These are phyloP conservation scores for Phengaris arion DNA, from an alignment of 2,888 invertebrate species.

Conservation along the genomic window DNA sequence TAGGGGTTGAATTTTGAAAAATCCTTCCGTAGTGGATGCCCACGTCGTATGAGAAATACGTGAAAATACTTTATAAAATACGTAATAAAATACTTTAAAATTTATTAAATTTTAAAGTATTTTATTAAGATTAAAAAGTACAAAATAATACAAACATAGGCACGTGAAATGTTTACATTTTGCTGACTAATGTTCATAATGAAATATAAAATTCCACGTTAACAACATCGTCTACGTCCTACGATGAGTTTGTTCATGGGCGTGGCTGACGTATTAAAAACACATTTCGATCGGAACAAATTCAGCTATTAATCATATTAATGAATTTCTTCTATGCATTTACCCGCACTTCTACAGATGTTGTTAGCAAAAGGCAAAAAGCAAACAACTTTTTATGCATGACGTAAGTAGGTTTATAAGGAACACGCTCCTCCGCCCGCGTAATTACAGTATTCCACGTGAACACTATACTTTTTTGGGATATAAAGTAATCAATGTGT, in stretches of 20 bases:
- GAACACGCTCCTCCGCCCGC: no score
- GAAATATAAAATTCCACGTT: not conserved
- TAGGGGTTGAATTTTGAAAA: no score
- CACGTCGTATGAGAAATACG: no score
- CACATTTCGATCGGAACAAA: constrained; percentile 13
- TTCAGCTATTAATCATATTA: constrained; percentile 33
- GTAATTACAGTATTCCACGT: no score
- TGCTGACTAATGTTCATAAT: constrained; percentile 1
- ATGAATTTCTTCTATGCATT: constrained; percentile 32
- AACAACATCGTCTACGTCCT: not conserved
- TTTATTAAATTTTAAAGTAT: not conserved
- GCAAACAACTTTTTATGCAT: not conserved
- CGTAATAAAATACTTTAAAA: no score
- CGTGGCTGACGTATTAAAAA: constrained; percentile 30
- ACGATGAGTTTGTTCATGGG: constrained; percentile 16
- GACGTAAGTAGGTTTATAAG: no score
- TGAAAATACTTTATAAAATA: no score
- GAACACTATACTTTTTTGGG: no score
- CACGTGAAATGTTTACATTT: not conserved
- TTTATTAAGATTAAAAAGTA: not conserved
- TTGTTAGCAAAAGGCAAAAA: not conserved
- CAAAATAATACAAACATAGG: not conserved
- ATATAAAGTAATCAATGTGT: no score
- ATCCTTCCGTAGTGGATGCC: no score
- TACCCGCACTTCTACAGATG: constrained; percentile 5